Evolutionary conservation across 2,113 vertebrate species (phyloP).

Genomic region (Ciconia stormi): DNA sequence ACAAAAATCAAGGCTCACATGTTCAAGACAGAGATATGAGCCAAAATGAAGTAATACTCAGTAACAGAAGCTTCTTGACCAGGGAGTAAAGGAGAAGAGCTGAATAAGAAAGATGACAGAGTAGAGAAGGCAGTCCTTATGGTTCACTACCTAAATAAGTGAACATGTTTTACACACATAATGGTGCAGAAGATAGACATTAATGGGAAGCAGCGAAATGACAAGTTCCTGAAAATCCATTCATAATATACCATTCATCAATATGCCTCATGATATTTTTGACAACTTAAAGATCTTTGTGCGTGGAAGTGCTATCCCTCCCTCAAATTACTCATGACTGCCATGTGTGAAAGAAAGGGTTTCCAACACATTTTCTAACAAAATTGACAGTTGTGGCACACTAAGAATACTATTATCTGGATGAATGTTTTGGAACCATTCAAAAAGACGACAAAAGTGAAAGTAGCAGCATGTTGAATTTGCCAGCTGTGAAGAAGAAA

Average conservation of each 20-base stretch:
- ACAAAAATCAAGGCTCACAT: constrained; percentile 29
- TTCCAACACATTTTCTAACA: neutral
- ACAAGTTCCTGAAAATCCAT: neutral
- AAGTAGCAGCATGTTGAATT: constrained; percentile 1
- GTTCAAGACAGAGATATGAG: neutral
- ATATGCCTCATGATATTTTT: neutral
- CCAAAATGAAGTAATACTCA: constrained; percentile 47
- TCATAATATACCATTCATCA: neutral
- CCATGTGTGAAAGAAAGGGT: neutral
- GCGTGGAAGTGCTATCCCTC: neutral
- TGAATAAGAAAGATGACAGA: constrained; percentile 1
- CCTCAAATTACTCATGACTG: neutral
- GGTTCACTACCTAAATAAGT: neutral
- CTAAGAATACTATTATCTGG: neutral
- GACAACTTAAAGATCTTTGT: neutral
- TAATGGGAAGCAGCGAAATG: neutral
- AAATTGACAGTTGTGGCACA: neutral
- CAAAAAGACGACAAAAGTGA: constrained; percentile 26
- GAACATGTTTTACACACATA: neutral
- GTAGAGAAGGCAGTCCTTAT: neutral
- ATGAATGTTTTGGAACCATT: neutral
- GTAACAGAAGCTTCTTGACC: constrained; percentile 32
- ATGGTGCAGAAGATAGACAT: neutral
- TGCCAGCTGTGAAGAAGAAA: neutral
- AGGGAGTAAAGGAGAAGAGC: constrained; percentile 10